Conservation (phyloP, 2,888 invertebrate genomes). For the Brachyptera putata region DNA sequence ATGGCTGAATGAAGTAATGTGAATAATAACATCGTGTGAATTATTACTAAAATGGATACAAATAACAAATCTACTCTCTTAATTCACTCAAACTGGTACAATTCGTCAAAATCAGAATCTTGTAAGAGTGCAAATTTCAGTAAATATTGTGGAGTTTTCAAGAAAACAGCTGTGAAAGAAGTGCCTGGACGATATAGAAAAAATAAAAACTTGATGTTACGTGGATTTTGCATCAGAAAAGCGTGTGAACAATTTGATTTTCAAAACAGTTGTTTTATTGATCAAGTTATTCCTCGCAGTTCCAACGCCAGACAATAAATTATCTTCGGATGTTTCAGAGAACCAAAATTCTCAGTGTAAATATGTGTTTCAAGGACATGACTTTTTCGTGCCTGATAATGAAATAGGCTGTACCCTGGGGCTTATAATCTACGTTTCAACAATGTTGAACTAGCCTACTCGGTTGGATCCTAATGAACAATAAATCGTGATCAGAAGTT, state of each 20-base stretch:
- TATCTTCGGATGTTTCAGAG: too few relatives aligned
- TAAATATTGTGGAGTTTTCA: background rate
- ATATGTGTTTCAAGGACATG: background rate
- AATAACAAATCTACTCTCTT: background rate
- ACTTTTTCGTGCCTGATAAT: background rate
- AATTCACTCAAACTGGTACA: background rate
- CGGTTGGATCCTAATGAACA: too few relatives aligned
- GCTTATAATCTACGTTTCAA: too few relatives aligned
- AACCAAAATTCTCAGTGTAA: background rate
- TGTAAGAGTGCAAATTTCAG: background rate
- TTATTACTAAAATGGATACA: background rate
- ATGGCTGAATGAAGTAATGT: background rate
- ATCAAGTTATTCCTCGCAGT: too few relatives aligned
- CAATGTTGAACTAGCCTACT: too few relatives aligned
- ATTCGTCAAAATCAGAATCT: background rate
- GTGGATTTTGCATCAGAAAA: too few relatives aligned
- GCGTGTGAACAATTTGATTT: too few relatives aligned
- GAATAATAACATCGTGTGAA: background rate
- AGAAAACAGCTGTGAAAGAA: slow-evolving; percentile 16
- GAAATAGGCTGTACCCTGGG: too few relatives aligned
- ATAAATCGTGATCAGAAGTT: too few relatives aligned
- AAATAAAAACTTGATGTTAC: too few relatives aligned
- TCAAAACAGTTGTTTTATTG: too few relatives aligned
- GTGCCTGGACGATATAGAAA: slow-evolving; percentile 10
- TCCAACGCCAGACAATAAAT: too few relatives aligned